These are phyloP conservation scores for Byasa hedistus DNA, from an alignment of 2,888 invertebrate genomes.

Conservation along the genomic window DNA sequence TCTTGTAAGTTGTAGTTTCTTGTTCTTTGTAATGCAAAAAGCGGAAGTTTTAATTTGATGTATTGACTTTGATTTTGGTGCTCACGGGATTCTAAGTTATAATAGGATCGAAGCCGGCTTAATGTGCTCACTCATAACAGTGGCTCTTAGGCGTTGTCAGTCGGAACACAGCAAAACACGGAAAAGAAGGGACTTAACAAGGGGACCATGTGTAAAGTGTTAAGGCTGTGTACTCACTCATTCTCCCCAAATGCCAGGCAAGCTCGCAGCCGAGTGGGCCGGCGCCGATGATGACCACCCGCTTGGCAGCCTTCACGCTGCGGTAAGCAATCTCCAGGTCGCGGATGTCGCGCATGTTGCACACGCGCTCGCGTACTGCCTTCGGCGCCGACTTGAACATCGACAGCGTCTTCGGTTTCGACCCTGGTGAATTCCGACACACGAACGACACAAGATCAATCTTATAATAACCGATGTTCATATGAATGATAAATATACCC, in stretches of 20 bases:
- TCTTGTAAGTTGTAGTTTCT: no score
- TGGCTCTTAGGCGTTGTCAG: no score
- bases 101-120: no score
- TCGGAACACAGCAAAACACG: no score
- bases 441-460: no score
- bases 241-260: constrained; percentile 59
- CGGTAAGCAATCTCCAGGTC: constrained; percentile 65
- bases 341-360: constrained; percentile 54
- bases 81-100: no score
- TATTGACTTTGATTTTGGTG: no score
- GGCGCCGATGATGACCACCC: constrained; percentile 61
- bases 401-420: constrained; percentile 51
- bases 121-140: no score
- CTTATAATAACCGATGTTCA: no score
- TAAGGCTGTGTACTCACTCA: constrained; percentile 50
- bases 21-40: no score
- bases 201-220: background rate
- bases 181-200: no score
- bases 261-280: constrained; percentile 63
- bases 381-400: constrained; percentile 60
- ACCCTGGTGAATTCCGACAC: constrained; percentile 43
- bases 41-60: no score
- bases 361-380: constrained; percentile 53
- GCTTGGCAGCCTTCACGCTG: constrained; percentile 54
- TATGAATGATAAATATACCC: constrained; percentile 14